Conservation (phyloP, 2,113 vertebrate species). For the Corythaeola cristata region DNA sequence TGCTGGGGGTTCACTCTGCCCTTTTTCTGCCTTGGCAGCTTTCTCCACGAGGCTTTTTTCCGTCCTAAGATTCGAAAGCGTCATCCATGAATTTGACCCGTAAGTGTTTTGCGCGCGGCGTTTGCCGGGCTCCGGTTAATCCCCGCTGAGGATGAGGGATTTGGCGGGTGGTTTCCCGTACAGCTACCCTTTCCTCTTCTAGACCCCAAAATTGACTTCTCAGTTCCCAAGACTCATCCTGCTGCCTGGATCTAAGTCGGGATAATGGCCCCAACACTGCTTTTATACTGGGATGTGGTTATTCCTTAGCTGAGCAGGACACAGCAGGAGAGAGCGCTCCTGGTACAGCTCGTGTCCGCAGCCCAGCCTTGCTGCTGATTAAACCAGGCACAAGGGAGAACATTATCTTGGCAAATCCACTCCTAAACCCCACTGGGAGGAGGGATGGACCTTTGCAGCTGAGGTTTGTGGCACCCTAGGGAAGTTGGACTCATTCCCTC, state of each 20-base stretch:
- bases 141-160: accelerated
- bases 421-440: not conserved
- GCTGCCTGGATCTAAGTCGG: not conserved
- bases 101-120: slow-evolving; percentile 72
- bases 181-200: not conserved
- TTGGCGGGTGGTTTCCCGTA: not conserved
- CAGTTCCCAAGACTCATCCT: not conserved
- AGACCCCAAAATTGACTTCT: not conserved
- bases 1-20: not conserved
- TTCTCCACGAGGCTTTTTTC: slow-evolving; percentile 98
- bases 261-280: not conserved
- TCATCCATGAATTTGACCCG: slow-evolving; percentile 99
- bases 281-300: not conserved
- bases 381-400: not conserved
- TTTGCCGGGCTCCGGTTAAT: not conserved
- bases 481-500: not conserved
- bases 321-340: not conserved
- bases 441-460: not conserved
- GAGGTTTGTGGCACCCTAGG: not conserved
- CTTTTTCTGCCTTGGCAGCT: slow-evolving; percentile 72
- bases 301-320: not conserved
- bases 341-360: accelerated
- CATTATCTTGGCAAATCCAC: not conserved
- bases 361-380: not conserved
- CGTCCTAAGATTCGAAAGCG: slow-evolving; percentile 95